Conservation (phyloP, 2,797 vertebrate genomes). For the Parauchenoglanis punctatus region DNA sequence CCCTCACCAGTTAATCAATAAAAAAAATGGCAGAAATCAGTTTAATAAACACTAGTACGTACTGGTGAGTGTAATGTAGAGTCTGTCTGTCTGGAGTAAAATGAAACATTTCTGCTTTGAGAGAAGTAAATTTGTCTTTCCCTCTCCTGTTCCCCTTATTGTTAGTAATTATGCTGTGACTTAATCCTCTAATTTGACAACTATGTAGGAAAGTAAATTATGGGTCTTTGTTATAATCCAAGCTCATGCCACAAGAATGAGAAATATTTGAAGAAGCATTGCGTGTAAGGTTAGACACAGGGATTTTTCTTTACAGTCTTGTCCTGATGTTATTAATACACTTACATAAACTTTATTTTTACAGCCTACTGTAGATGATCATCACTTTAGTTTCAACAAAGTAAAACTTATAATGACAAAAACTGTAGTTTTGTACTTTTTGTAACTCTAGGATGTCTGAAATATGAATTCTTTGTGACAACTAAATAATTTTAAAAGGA, state of each 20-base stretch:
- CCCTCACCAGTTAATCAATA: neutral
- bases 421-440: no score
- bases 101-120: neutral
- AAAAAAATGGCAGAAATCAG: neutral
- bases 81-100: neutral
- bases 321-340: neutral
- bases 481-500: neutral
- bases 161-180: neutral
- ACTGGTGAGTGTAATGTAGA: neutral
- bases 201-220: slow-evolving; percentile 8
- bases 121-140: neutral
- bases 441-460: neutral
- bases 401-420: neutral
- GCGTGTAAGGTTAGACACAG: neutral
- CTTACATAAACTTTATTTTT: neutral
- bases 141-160: neutral
- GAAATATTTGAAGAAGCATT: neutral
- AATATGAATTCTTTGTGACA: neutral
- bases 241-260: neutral
- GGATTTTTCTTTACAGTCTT: neutral
- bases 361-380: neutral
- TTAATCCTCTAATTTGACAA: slow-evolving; percentile 1
- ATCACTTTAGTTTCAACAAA: neutral
- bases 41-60: neutral
- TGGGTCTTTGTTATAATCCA: neutral